phyloP scores from a whole-genome alignment of 2,888 invertebrate species.

The Prosopocoilus inquinatus region DNA sequence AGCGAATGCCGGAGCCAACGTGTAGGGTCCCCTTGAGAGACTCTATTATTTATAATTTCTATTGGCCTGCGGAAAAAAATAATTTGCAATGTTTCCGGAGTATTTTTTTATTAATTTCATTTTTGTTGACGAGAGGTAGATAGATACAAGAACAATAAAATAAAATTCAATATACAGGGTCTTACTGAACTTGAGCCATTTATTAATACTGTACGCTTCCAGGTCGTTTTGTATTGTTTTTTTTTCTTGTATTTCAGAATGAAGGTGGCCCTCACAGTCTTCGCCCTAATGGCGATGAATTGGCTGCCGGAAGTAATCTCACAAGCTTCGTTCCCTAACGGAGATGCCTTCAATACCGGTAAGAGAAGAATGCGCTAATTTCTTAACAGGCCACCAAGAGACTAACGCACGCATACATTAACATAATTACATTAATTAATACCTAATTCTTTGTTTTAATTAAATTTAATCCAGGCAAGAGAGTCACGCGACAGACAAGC shows the following conservation, averaged over 20 bases:
- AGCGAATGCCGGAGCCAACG: no score
- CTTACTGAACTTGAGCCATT: no score
- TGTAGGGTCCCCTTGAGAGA: no score
- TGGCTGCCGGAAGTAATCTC: constrained; percentile 26
- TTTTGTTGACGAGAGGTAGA: no score
- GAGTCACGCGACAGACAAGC: constrained; percentile 54
- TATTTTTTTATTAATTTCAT: no score
- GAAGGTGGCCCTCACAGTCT: constrained; percentile 29
- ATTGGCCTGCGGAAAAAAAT: no score
- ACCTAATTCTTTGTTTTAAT: not conserved
- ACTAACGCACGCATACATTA: not conserved
- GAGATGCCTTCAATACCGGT: constrained; percentile 31
- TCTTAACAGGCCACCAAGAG: not conserved
- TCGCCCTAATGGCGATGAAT: constrained; percentile 29
- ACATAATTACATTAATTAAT: not conserved
- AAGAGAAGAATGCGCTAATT: constrained; percentile 6
- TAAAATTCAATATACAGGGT: no score
- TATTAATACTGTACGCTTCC: not conserved
- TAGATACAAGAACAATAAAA: no score
- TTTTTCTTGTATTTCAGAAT: constrained; percentile 29
- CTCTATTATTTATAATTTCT: no score
- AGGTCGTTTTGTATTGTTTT: not conserved
- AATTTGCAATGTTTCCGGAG: no score
- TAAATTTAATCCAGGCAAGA: constrained; percentile 23
- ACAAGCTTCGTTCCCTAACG: constrained; percentile 32